Conservation (phyloP, 2,113 vertebrate genomes). For the Oceanites oceanicus region DNA sequence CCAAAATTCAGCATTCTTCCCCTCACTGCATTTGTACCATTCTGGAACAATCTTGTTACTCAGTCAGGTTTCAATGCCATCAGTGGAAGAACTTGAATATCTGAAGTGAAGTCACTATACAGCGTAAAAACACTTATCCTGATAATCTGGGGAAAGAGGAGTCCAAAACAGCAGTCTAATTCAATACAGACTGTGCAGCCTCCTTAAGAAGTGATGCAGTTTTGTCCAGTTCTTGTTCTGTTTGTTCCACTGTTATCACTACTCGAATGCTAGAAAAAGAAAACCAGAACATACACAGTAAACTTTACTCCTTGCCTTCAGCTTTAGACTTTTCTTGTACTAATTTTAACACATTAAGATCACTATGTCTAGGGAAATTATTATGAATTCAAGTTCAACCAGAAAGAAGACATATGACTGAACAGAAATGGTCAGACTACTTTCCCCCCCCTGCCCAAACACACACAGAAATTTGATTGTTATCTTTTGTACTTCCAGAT, state of each 20-base stretch:
- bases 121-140: neutral
- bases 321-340: neutral
- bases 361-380: neutral
- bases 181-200: slow-evolving; percentile 77
- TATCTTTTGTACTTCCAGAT: neutral
- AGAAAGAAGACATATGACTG: neutral
- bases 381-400: neutral
- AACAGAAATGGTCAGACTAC: neutral
- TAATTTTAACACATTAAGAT: neutral
- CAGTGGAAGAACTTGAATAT: neutral
- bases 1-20: neutral
- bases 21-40: neutral
- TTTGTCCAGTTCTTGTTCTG: slow-evolving; percentile 85
- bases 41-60: neutral
- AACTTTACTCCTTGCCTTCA: neutral
- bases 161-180: slow-evolving; percentile 44
- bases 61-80: neutral
- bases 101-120: neutral
- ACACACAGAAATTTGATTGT: neutral
- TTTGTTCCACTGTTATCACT: slow-evolving; percentile 89
- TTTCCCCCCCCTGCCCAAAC: accelerated
- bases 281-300: neutral
- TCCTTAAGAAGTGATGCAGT: slow-evolving; percentile 83
- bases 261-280: slow-evolving; percentile 85
- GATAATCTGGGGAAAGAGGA: neutral